phyloP scores from a whole-genome alignment of 1,140 invertebrate species.

The Tetragnatha versicolor region DNA sequence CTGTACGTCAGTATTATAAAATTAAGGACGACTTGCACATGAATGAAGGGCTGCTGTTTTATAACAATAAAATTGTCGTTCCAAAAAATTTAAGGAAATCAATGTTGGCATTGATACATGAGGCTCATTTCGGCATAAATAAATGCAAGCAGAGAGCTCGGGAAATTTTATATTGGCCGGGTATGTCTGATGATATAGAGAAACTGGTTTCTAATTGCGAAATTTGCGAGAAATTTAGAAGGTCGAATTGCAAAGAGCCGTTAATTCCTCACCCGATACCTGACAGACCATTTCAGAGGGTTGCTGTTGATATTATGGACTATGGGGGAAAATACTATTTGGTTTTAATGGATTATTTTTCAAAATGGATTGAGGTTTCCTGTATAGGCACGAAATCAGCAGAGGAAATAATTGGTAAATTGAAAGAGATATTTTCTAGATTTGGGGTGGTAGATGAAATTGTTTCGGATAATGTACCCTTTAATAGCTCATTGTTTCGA shows the following conservation, averaged over 20 bases:
- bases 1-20: constrained; percentile 38
- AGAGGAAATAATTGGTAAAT: background rate
- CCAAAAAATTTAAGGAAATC: constrained; percentile 57
- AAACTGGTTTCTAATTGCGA: too few species aligned
- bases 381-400: background rate
- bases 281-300: background rate
- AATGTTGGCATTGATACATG: constrained; percentile 61
- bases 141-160: constrained; percentile 23
- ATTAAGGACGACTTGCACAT: constrained; percentile 46
- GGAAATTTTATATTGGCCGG: background rate
- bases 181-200: too few species aligned
- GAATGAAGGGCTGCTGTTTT: constrained; percentile 59
- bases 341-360: constrained; percentile 27
- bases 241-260: too few species aligned
- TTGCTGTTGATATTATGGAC: constrained; percentile 17
- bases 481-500: constrained; percentile 18
- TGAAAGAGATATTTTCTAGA: constrained; percentile 12
- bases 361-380: constrained; percentile 12
- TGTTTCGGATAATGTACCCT: constrained; percentile 27
- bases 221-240: too few species aligned
- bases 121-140: constrained; percentile 60
- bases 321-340: constrained; percentile 3
- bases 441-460: background rate
- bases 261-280: constrained; percentile 13
- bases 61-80: constrained; percentile 60